Conservation (phyloP, 1,140 invertebrate species). For the Papilio polyxenes region DNA sequence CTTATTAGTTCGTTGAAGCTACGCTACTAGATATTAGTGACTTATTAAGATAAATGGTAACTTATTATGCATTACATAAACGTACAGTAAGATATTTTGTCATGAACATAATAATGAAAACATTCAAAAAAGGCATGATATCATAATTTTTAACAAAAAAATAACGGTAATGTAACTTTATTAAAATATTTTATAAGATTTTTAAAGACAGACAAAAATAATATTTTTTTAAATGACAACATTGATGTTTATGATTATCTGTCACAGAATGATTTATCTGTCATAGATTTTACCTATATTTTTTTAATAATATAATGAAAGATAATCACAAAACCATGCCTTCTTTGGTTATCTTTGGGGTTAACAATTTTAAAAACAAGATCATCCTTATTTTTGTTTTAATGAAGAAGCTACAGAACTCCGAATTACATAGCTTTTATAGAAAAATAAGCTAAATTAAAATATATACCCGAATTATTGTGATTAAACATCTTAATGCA, state of each 20-base stretch:
- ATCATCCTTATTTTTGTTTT: not conserved
- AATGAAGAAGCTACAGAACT: not conserved
- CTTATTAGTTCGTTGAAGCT: constrained; percentile 20
- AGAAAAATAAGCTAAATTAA: not conserved
- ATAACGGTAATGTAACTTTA: too few relatives aligned
- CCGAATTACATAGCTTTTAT: not conserved
- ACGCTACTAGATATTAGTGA: constrained; percentile 32
- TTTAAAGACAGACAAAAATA: too few relatives aligned
- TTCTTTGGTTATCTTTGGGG: not conserved
- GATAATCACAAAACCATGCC: not conserved
- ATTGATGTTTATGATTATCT: not conserved
- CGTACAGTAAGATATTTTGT: not conserved
- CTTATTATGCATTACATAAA: constrained; percentile 12
- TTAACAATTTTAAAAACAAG: not conserved
- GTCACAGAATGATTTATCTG: not conserved
- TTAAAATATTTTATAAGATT: too few relatives aligned
- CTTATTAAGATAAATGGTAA: constrained; percentile 19
- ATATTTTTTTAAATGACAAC: not conserved
- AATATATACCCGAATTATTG: constrained; percentile 13
- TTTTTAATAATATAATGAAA: not conserved
- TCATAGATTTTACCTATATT: not conserved
- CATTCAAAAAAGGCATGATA: not conserved
- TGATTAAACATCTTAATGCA: constrained; percentile 23
- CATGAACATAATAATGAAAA: not conserved
- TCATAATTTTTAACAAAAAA: not conserved